Percentiles rank a stretch among this genome's conserved stretches.
These are phyloP conservation scores for Dasypus novemcinctus DNA, from an alignment of 2,113 vertebrate species.

Conservation along the genomic window DNA sequence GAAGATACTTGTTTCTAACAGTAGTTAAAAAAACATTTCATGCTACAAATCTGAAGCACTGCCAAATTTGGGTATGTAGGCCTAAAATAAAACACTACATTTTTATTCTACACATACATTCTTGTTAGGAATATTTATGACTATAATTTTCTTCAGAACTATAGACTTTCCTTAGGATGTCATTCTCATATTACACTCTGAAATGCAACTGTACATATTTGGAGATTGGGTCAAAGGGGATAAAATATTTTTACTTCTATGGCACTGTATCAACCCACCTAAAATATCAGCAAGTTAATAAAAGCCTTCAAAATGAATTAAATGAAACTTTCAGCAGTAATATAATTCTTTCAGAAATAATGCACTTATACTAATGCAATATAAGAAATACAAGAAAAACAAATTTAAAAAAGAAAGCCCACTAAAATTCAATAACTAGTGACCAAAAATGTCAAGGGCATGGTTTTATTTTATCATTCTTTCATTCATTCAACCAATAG, in stretches of 20 bases:
- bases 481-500: not conserved
- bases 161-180: not conserved
- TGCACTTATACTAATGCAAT: not conserved
- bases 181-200: not conserved
- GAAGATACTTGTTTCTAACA: too few relatives aligned
- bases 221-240: not conserved
- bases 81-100: not conserved
- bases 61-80: not conserved
- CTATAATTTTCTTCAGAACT: constrained; percentile 16
- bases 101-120: not conserved
- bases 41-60: constrained; percentile 15
- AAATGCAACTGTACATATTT: not conserved
- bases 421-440: not conserved
- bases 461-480: not conserved
- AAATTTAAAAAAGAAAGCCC: not conserved
- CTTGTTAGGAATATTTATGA: not conserved
- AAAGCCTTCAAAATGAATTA: constrained; percentile 37
- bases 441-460: not conserved
- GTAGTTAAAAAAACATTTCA: not conserved
- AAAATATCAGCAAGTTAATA: constrained; percentile 24
- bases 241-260: not conserved
- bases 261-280: not conserved
- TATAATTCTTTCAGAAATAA: not conserved
- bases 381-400: not conserved
- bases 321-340: not conserved